Evolutionary conservation across 30 jellyfish, hydroid and myxozoan species (phyloP), one percentile per base, ranked within the genome.

Genomic region (Rhopilema esculentum): DNA sequence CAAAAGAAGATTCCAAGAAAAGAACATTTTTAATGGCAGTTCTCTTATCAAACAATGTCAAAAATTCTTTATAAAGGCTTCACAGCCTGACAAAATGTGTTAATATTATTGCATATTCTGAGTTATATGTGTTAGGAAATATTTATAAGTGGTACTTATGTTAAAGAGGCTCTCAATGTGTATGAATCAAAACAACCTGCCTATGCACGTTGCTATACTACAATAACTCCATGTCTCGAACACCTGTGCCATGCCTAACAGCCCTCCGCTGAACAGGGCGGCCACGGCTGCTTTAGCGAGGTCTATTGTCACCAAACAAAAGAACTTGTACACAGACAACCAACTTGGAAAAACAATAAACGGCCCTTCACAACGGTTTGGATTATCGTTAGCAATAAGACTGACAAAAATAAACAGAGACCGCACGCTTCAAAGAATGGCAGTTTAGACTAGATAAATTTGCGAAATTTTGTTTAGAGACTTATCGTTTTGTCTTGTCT

Each of bases 241-340:
- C 94, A 85, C 94, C 94, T 75, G 92, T 84, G 83, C 86, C 75
- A 18, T 75, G 74, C 51, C 80, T 0, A 64, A 25, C 32, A 30
- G 22, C 31, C 67, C 30, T 57, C 12, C 57, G 57, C 57, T 6
- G 57, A 40, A 40, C 57, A 2, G 57, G 57, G 57, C 57, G 57
- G 57, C 57, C 6, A 40, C 27, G 31, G 27, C 27, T 50, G 26
- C 26, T 63, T 29, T 48, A 64, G 69, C 89, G 27, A 61, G 89
- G 89, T 64, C 77, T 30, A 22, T 79, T 79, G 80, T 65, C 51
- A 29, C 24, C 8, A 19, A 26, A 62, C 12, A 23, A 16, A 77
- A 23, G 27, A 62, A 24, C 80, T 26, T 79, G 66, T 40, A 79
- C 30, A 40, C 57, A 40, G 57, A 40, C 57, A 40, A 40, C 12